phyloP scores from a whole-genome alignment of 2,888 invertebrate genomes.

The Drosophila testacea region DNA sequence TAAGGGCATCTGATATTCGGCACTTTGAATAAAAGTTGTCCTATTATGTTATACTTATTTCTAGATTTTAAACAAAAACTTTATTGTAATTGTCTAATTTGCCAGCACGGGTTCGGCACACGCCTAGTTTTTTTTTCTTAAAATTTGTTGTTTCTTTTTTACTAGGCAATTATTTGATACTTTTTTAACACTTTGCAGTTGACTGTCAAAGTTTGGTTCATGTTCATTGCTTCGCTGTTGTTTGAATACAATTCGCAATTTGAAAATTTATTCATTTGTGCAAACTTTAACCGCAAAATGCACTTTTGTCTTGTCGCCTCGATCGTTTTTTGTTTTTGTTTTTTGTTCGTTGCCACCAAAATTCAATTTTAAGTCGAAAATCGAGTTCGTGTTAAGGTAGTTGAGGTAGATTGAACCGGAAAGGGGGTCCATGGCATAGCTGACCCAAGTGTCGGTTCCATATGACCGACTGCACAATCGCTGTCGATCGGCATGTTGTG shows the following conservation, averaged over 20 bases:
- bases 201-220: conserved; percentile 49
- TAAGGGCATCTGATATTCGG: not conserved
- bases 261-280: conserved; percentile 47
- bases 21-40: not conserved
- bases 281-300: conserved; percentile 63
- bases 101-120: conserved; percentile 37
- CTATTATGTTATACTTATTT: not conserved
- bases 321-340: conserved; percentile 4
- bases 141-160: conserved; percentile 9
- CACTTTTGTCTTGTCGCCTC: conserved; percentile 59
- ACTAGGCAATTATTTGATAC: conserved; percentile 45
- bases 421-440: conserved; percentile 7
- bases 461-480: conserved; percentile 64
- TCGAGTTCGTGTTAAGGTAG: conserved; percentile 8
- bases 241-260: conserved; percentile 38
- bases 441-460: conserved; percentile 52
- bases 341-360: conserved; percentile 44
- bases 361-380: conserved; percentile 27
- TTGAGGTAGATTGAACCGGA: not conserved
- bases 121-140: conserved; percentile 43
- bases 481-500: conserved; percentile 54
- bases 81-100: conserved; percentile 49
- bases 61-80: not conserved
- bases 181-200: conserved; percentile 49
- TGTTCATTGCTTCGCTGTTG: conserved; percentile 28